These are phyloP conservation scores for Echiichthys vipera DNA, from an alignment of 2,797 vertebrate genomes.

Conservation along the genomic window DNA sequence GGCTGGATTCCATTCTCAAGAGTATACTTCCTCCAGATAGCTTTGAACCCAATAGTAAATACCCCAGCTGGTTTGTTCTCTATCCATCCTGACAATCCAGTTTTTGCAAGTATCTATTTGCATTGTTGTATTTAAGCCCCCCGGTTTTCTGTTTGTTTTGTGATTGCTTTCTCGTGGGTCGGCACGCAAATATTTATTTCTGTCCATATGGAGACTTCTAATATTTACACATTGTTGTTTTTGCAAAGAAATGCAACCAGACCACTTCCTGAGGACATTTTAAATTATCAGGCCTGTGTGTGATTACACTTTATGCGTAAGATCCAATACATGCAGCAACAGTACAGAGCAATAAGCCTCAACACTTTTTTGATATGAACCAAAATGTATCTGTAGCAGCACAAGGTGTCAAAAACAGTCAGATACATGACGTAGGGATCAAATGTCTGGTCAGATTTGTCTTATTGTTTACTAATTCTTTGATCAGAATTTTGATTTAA, in stretches of 20 bases:
- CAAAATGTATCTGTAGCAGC: background rate
- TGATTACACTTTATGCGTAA: background rate
- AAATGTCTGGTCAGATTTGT: background rate
- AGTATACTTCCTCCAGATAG: background rate
- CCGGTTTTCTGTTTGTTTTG: conserved; percentile 24
- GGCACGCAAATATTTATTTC: conserved; percentile 8
- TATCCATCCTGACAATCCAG: conserved; percentile 23
- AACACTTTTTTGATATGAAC: background rate
- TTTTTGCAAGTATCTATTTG: conserved; percentile 16
- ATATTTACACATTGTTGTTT: background rate
- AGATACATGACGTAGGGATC: background rate
- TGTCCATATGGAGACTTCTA: background rate
- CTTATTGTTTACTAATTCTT: background rate
- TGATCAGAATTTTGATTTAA: conserved; percentile 2
- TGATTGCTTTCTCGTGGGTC: background rate
- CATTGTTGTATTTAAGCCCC: background rate
- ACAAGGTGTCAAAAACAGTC: background rate
- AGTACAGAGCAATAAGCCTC: background rate
- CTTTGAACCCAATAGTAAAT: conserved; percentile 20
- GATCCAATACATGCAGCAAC: background rate
- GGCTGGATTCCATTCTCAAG: conserved; percentile 9
- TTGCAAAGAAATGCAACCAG: background rate
- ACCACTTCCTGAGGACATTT: background rate
- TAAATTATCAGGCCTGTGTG: background rate
- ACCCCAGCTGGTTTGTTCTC: background rate